phyloP scores from a whole-genome alignment of 2,797 vertebrate genomes.

The Nasua narica region DNA sequence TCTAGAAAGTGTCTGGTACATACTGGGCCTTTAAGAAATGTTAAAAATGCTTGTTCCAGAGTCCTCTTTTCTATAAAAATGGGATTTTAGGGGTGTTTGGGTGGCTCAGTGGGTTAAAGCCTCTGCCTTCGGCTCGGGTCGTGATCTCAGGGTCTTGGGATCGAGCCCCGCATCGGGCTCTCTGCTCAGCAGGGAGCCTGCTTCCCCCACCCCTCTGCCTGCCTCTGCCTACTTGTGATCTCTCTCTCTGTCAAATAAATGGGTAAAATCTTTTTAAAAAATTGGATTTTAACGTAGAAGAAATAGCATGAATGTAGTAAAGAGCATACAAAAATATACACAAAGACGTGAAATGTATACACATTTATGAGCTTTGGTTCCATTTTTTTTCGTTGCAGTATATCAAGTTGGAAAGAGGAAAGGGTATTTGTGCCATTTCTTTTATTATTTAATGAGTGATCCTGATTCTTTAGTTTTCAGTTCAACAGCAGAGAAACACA shows the following conservation, averaged over 20 bases:
- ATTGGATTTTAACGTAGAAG: neutral
- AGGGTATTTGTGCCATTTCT: neutral
- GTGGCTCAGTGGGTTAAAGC: too few species aligned
- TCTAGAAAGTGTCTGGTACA: neutral
- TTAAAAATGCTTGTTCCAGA: neutral
- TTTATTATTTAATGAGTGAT: slow-evolving; percentile 19
- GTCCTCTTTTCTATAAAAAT: neutral
- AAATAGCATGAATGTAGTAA: neutral
- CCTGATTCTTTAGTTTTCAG: neutral
- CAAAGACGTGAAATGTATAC: neutral
- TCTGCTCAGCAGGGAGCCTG: too few species aligned
- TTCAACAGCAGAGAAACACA: slow-evolving; percentile 19
- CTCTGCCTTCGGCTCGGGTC: too few species aligned
- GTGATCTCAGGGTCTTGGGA: too few species aligned
- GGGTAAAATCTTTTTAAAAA: too few species aligned
- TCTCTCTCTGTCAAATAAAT: too few species aligned
- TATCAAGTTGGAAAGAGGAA: neutral
- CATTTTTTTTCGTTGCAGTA: neutral
- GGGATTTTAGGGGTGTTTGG: too few species aligned
- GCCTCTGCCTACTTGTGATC: too few species aligned
- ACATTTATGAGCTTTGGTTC: neutral
- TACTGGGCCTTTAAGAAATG: neutral
- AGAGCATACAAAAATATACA: neutral
- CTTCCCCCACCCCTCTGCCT: too few species aligned
- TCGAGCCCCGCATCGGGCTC: too few species aligned